Conservation (phyloP, 2,113 vertebrate species). For the Sisor rabdophorus region DNA sequence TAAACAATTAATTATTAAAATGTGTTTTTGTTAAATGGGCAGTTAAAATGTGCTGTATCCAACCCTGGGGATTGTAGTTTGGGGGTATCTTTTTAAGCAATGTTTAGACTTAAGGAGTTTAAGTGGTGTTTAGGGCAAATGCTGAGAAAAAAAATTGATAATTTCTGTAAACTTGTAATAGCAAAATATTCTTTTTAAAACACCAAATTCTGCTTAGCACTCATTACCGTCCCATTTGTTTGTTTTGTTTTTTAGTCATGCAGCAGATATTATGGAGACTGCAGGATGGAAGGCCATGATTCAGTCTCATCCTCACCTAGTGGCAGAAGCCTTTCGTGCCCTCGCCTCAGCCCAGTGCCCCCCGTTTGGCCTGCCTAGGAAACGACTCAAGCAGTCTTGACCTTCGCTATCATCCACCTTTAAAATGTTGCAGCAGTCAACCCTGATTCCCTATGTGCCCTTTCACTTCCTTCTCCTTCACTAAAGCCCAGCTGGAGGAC, state of each 20-base stretch:
- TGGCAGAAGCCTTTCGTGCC: constrained; percentile 83
- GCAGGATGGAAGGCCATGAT: constrained; percentile 88
- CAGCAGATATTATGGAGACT: constrained; percentile 85
- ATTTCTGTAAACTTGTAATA: not conserved
- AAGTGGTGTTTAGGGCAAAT: not conserved
- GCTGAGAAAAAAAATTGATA: not conserved
- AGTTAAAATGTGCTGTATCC: too few species aligned
- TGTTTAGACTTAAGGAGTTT: not conserved
- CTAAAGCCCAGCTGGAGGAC: constrained; percentile 35
- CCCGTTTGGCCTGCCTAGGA: constrained; percentile 82
- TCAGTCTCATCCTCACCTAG: constrained; percentile 81
- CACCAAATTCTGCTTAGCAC: not conserved
- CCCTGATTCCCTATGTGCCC: constrained; percentile 13
- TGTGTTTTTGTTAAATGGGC: too few species aligned
- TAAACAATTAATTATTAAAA: too few species aligned
- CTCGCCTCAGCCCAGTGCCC: constrained; percentile 85
- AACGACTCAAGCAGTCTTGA: constrained; percentile 88
- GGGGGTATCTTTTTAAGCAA: not conserved
- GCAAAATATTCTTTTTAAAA: not conserved
- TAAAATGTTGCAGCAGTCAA: constrained; percentile 22
- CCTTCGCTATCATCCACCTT: constrained; percentile 32
- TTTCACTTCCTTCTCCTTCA: constrained; percentile 17
- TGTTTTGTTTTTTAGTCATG: constrained; percentile 65
- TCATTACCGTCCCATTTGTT: constrained; percentile 2
- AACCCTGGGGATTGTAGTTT: not conserved